Conservation (phyloP, 1,140 invertebrate genomes). For the Scaptodrosophila lebanonensis region DNA sequence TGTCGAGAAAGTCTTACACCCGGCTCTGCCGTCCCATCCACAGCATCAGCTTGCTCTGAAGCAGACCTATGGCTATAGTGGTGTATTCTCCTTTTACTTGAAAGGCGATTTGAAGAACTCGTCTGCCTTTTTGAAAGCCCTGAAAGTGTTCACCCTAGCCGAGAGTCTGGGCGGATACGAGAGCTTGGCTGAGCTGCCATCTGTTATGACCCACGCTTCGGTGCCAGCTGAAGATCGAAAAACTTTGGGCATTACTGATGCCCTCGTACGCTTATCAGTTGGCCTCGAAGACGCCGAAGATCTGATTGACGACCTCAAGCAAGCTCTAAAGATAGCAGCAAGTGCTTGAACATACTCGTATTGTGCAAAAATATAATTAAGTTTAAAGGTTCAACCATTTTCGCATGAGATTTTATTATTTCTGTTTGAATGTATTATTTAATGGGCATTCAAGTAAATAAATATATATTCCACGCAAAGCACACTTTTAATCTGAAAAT, state of each 20-base stretch:
- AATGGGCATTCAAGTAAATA: too few relatives aligned
- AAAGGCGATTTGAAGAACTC: constrained; percentile 89
- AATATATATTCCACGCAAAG: too few relatives aligned
- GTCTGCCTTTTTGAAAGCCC: constrained; percentile 84
- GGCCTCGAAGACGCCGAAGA: constrained; percentile 93
- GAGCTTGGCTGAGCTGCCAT: constrained; percentile 90
- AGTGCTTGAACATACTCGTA: constrained; percentile 29
- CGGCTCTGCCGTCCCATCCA: constrained; percentile 93
- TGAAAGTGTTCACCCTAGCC: constrained; percentile 93
- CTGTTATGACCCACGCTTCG: constrained; percentile 90
- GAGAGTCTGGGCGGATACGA: constrained; percentile 98
- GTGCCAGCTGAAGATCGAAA: constrained; percentile 84
- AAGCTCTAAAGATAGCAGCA: constrained; percentile 81
- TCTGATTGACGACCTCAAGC: constrained; percentile 91
- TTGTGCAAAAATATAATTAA: not conserved
- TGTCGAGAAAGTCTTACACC: constrained; percentile 91
- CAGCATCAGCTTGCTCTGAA: constrained; percentile 89
- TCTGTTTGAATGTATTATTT: too few relatives aligned
- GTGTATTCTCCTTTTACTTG: constrained; percentile 94
- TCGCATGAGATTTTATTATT: too few relatives aligned
- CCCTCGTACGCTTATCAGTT: constrained; percentile 92
- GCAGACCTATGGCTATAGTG: constrained; percentile 94
- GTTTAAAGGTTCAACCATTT: too few relatives aligned
- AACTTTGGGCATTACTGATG: constrained; percentile 90
- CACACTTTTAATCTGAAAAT: too few relatives aligned